Percentiles rank a stretch among this genome's conserved stretches.
Evolutionary conservation across 1,140 invertebrate genomes (phyloP).

Genomic region (Drosophila nigrodunni): DNA sequence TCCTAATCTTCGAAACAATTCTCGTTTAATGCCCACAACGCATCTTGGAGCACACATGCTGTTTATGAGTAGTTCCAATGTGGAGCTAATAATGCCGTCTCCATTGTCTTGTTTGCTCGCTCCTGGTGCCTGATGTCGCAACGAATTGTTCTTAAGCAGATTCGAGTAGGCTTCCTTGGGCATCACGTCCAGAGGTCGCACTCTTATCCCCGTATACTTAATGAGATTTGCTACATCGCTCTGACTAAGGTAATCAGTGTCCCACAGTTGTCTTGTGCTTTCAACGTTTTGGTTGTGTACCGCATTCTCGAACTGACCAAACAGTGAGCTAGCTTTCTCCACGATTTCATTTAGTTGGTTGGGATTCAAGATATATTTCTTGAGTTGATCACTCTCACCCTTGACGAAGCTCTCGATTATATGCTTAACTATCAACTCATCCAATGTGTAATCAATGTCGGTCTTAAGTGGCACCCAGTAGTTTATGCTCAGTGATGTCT

Average conservation of each 20-base stretch:
- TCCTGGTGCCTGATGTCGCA: conserved; percentile 5
- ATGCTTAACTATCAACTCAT: conserved; percentile 79
- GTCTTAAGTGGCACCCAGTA: conserved; percentile 92
- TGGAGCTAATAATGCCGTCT: conserved; percentile 44
- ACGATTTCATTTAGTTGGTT: conserved; percentile 68
- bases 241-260: conserved; percentile 48
- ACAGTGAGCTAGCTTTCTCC: conserved; percentile 48
- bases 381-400: conserved; percentile 43
- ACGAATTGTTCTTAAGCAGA: conserved; percentile 43
- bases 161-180: conserved; percentile 40
- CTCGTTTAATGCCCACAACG: conserved; percentile 59
- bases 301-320: conserved; percentile 53
- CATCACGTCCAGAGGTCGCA: conserved; percentile 49
- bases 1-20: conserved; percentile 52
- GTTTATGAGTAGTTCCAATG: conserved; percentile 57
- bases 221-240: conserved; percentile 16
- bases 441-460: conserved; percentile 69
- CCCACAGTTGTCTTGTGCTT: conserved; percentile 39
- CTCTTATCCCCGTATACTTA: background rate
- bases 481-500: conserved; percentile 92
- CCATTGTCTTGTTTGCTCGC: background rate
- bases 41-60: conserved; percentile 67
- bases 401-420: conserved; percentile 71
- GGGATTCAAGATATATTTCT: conserved; percentile 73
- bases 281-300: conserved; percentile 34